These are phyloP conservation scores for Aplocera efformata DNA, from an alignment of 2,888 invertebrate genomes.

Conservation along the genomic window DNA sequence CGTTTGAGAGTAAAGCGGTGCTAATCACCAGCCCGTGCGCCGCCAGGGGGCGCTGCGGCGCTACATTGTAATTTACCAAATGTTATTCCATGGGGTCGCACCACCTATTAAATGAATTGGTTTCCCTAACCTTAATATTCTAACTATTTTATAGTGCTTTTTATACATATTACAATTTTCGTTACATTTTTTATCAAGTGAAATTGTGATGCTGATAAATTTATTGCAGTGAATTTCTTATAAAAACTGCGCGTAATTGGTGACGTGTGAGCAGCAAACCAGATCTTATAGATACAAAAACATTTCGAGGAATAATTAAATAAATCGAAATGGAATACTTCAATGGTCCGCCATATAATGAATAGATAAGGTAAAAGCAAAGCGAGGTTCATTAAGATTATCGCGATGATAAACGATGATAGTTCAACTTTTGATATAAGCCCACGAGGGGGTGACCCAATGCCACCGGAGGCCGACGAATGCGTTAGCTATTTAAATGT, in stretches of 20 bases:
- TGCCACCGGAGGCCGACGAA: constrained; percentile 8
- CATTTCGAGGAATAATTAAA: too few relatives aligned
- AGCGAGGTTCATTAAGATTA: constrained; percentile 13
- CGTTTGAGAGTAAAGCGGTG: constrained; percentile 43
- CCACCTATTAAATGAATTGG: constrained; percentile 14
- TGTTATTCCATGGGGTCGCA: constrained; percentile 15
- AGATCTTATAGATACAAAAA: too few relatives aligned
- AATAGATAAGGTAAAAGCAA: constrained; percentile 20
- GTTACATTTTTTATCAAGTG: too few relatives aligned
- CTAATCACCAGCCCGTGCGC: constrained; percentile 39
- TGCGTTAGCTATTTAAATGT: constrained; percentile 1
- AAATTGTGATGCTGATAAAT: too few relatives aligned
- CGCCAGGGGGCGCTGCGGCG: constrained; percentile 24
- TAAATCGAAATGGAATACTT: neutral
- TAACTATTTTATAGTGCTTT: too few relatives aligned
- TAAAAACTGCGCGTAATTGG: too few relatives aligned
- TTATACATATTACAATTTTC: too few relatives aligned
- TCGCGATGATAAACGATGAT: constrained; percentile 12
- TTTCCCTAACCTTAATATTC: constrained; percentile 8
- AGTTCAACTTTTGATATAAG: constrained; percentile 7
- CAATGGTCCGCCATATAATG: constrained; percentile 7
- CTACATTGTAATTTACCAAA: constrained; percentile 24
- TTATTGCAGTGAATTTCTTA: too few relatives aligned
- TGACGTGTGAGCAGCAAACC: too few relatives aligned
- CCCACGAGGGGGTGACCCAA: constrained; percentile 7